Evolutionary conservation across 2,888 invertebrate genomes (phyloP), one percentile per base, ranked within the genome.

Genomic region (Heliconius sara): DNA sequence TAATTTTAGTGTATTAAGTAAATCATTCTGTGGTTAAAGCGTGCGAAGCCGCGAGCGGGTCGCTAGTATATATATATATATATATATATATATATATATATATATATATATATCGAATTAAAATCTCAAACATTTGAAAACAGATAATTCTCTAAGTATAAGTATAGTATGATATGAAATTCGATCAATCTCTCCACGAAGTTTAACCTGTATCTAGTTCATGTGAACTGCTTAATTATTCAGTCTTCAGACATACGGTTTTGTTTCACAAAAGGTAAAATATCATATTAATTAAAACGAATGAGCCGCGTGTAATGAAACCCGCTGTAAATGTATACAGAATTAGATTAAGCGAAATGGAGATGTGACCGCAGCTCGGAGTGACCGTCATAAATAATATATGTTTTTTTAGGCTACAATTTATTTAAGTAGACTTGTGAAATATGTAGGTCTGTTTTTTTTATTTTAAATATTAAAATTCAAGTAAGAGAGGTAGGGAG

Each of bases 281-380:
- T 75, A 27, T 75, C 66, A 47, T 75, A 63, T 75, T 75, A 75
- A 75, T 75, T 66, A 75, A 66, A 66, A 75, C 47, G 47, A 75
- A 75, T 47, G 75, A 75, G 75, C 47, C 65, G 25, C 47, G 27
- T 27, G 43, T 75, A 66, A 75, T 75, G 47, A 66, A 66, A 66
- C 27, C 75, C 34, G 22, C 47, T 73, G 73, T 60, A 75, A 75
- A 63, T 65, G 63, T 66, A 63, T 27, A 30, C 65, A 27, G 65
- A 66, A 65, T 75, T 75, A 75, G 75, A 75, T 75, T 65, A 39
- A 66, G 39, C 66, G 65, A 27, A 75, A 66, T 75, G 65, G 75
- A 30, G 22, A 47, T 43, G 65, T 22, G 39, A 43, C 75, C 65
- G 47, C 63, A 13, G 25, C 65, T 43, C 63, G 22, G 19, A 47